phyloP scores from a whole-genome alignment of 2,888 invertebrate genomes.

The Macrophya alboannulata region DNA sequence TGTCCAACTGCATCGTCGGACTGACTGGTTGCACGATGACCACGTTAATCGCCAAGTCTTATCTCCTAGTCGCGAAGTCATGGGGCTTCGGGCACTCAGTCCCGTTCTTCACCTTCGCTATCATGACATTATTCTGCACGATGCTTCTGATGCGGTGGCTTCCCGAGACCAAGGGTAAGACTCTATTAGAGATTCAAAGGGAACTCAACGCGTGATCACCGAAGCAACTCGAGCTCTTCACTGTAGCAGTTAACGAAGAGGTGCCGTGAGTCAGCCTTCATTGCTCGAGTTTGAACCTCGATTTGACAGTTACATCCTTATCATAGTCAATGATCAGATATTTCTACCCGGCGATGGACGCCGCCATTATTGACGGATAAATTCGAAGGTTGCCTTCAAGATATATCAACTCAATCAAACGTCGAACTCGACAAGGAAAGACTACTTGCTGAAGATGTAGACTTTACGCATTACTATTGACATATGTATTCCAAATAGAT shows the following conservation, averaged over 20 bases:
- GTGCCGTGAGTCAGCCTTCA: neutral
- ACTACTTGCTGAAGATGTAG: neutral
- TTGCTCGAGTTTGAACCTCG: too few relatives aligned
- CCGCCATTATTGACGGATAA: neutral
- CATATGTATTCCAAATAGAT: neutral
- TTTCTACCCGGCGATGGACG: too few relatives aligned
- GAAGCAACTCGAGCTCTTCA: neutral
- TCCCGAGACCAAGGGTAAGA: slow-evolving; percentile 72
- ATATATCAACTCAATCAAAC: neutral
- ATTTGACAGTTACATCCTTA: too few relatives aligned
- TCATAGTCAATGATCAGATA: too few relatives aligned
- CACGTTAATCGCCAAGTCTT: slow-evolving; percentile 64
- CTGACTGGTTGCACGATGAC: slow-evolving; percentile 61
- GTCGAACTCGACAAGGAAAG: neutral
- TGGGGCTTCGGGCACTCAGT: slow-evolving; percentile 67
- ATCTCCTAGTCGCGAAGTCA: slow-evolving; percentile 65
- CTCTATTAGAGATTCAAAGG: slow-evolving; percentile 69
- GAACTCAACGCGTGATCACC: slow-evolving; percentile 61
- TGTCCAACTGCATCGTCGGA: slow-evolving; percentile 63
- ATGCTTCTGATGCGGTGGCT: slow-evolving; percentile 60
- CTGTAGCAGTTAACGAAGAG: neutral
- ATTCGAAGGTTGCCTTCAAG: neutral
- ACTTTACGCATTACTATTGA: neutral
- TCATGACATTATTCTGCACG: slow-evolving; percentile 61
- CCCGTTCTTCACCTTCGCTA: slow-evolving; percentile 65